Evolutionary conservation across 2,888 invertebrate species (phyloP).

Genomic region (Arge pagana): DNA sequence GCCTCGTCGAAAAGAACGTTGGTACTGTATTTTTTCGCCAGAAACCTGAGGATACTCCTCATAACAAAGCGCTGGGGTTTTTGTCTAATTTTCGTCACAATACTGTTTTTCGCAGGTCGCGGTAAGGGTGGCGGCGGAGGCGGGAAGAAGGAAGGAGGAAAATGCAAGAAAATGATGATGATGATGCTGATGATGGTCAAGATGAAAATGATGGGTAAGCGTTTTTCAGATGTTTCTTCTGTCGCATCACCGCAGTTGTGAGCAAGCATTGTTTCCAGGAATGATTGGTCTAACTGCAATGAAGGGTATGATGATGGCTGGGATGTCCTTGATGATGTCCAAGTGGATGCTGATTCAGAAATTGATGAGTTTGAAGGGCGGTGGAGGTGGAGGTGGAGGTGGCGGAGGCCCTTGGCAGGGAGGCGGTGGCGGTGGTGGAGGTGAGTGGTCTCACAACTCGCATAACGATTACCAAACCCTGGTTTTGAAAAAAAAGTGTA

Average conservation of each 20-base stretch:
- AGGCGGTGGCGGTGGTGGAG: constrained; percentile 42
- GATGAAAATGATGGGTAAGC: constrained; percentile 65
- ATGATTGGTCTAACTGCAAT: constrained; percentile 67
- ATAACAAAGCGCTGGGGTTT: too few relatives aligned
- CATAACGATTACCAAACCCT: too few relatives aligned
- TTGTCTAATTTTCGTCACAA: too few relatives aligned
- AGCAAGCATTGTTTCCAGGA: too few relatives aligned
- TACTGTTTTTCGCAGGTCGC: constrained; percentile 43
- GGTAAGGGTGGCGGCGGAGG: constrained; percentile 54
- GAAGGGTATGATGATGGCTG: constrained; percentile 67
- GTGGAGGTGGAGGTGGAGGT: constrained; percentile 39
- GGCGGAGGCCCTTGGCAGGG: constrained; percentile 35
- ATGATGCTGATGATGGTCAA: constrained; percentile 67
- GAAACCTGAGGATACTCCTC: too few relatives aligned
- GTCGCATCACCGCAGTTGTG: constrained; percentile 61
- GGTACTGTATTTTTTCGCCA: too few relatives aligned
- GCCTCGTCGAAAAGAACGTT: too few relatives aligned
- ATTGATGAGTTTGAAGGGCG: constrained; percentile 41
- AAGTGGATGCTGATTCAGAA: constrained; percentile 60
- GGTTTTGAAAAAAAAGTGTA: too few relatives aligned
- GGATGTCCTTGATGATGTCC: constrained; percentile 66
- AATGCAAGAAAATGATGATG: constrained; percentile 70
- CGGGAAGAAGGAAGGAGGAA: constrained; percentile 50
- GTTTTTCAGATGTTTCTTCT: constrained; percentile 2
- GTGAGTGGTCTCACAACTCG: too few relatives aligned